Evolutionary conservation across 1,140 invertebrate genomes (phyloP).

Genomic region (Pseudachorutes palmiensis): DNA sequence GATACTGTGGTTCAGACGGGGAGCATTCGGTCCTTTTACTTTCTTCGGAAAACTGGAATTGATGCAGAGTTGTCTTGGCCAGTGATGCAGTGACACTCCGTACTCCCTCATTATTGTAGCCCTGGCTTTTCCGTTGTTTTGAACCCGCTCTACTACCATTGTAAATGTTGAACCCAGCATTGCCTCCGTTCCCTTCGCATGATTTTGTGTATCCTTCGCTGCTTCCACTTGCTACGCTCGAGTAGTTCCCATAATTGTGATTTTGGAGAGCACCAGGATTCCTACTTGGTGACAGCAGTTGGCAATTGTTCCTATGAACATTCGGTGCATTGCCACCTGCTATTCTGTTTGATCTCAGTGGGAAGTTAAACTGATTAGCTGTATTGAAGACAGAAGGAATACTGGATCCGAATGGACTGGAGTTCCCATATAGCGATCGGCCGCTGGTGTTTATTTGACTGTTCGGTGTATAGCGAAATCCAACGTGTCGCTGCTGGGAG

Average conservation of each 20-base stretch:
- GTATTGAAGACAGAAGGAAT: neutral
- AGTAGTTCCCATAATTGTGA: neutral
- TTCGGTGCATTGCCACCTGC: neutral
- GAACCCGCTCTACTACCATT: neutral
- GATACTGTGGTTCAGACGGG: constrained; percentile 1
- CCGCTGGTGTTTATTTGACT: neutral
- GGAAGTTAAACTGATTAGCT: neutral
- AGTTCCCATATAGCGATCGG: neutral
- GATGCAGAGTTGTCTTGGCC: neutral
- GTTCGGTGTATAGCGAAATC: neutral
- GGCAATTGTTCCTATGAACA: neutral
- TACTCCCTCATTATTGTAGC: neutral
- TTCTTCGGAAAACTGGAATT: neutral
- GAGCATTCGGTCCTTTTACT: neutral
- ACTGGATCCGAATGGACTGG: neutral
- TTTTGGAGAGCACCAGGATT: neutral
- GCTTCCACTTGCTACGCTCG: neutral
- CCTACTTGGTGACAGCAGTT: neutral
- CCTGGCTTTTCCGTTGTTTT: neutral
- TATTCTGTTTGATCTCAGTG: neutral
- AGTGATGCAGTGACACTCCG: neutral
- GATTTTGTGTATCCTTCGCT: neutral
- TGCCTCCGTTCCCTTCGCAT: neutral
- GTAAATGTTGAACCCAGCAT: neutral
- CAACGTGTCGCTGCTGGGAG: neutral